These are phyloP conservation scores for Dipodomys spectabilis DNA, from an alignment of 2,113 vertebrate species.

Conservation along the genomic window DNA sequence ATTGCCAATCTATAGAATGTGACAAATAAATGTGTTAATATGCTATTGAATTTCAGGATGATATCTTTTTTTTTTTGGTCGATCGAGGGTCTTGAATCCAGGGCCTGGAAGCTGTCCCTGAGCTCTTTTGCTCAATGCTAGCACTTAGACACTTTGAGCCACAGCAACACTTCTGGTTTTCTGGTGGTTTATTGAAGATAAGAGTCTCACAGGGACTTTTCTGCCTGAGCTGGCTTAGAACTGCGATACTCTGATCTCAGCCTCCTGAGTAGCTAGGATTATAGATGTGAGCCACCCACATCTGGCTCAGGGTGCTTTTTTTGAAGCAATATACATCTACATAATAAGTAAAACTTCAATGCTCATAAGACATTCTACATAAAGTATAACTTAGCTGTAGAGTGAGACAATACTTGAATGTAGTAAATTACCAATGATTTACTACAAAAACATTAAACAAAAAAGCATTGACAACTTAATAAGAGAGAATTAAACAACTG, in stretches of 20 bases:
- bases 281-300: too few species aligned
- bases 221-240: too few species aligned
- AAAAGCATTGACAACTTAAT: slow-evolving; percentile 14
- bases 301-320: not conserved
- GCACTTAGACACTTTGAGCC: too few species aligned
- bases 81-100: too few species aligned
- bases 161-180: too few species aligned
- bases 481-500: not conserved
- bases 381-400: not conserved
- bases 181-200: too few species aligned
- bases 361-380: not conserved
- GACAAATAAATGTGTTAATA: not conserved
- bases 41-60: not conserved
- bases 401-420: not conserved
- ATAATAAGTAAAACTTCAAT: not conserved
- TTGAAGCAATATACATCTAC: not conserved
- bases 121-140: too few species aligned
- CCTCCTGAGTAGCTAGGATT: too few species aligned
- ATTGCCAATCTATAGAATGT: not conserved
- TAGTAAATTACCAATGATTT: not conserved
- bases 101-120: too few species aligned
- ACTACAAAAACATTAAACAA: not conserved
- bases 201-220: too few species aligned
- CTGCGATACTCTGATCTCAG: too few species aligned
- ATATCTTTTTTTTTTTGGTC: too few species aligned